A percentile compares a stretch with the other conserved stretches of the same genome.
These are phyloP conservation scores for Bursaphelenchus okinawaensis DNA, from an alignment of 2,888 invertebrate species.

Conservation along the genomic window DNA sequence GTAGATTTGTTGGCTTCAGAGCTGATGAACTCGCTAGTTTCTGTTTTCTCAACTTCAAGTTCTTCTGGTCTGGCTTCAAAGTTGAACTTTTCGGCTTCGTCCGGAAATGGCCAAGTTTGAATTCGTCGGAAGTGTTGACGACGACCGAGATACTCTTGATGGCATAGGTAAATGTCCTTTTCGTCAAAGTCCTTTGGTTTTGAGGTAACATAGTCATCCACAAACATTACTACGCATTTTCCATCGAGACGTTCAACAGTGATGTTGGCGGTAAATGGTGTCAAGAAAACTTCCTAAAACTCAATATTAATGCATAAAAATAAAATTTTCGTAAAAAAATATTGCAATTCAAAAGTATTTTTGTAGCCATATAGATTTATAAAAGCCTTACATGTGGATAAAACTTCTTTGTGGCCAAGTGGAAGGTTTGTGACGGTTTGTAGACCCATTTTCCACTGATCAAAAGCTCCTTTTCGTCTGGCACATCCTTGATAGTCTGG, in stretches of 20 bases:
- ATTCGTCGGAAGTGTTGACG: constrained; percentile 30
- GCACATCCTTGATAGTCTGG: constrained; percentile 82
- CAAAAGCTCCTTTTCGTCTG: constrained; percentile 68
- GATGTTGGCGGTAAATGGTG: constrained; percentile 77
- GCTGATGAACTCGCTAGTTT: constrained; percentile 16
- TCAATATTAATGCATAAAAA: background rate
- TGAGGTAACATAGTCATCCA: constrained; percentile 83
- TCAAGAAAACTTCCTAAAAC: constrained; percentile 73
- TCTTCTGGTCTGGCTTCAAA: constrained; percentile 70
- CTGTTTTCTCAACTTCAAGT: constrained; percentile 58
- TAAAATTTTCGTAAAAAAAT: background rate
- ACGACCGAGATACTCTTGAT: constrained; percentile 82
- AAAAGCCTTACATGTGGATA: constrained; percentile 69
- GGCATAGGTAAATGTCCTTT: constrained; percentile 92
- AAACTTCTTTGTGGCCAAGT: constrained; percentile 87
- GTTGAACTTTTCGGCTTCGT: constrained; percentile 63
- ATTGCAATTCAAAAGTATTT: background rate
- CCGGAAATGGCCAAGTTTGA: constrained; percentile 43
- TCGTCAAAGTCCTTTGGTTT: constrained; percentile 67
- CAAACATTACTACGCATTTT: constrained; percentile 84
- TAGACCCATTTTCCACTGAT: constrained; percentile 75
- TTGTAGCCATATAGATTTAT: background rate
- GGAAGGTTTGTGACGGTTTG: constrained; percentile 90
- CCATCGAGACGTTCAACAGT: constrained; percentile 79
- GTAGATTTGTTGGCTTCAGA: constrained; percentile 1